Conservation (phyloP, 2,797 vertebrate species). For the Agapornis canus region DNA sequence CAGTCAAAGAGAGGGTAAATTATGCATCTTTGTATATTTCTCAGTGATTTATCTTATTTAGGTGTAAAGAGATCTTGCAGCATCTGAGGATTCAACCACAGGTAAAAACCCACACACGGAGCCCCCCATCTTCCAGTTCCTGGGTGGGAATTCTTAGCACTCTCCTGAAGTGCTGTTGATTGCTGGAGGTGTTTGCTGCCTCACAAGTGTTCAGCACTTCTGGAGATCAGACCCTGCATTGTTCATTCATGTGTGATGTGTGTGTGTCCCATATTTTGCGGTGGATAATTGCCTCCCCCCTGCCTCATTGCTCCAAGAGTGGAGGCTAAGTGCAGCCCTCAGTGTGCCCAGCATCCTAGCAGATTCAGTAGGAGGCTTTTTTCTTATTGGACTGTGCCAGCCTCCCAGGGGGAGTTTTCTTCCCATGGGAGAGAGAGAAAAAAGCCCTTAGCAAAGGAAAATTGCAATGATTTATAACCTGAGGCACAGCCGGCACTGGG, state of each 20-base stretch:
- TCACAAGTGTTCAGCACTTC: not conserved
- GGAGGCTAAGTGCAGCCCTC: not conserved
- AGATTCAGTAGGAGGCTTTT: not conserved
- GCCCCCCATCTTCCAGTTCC: not conserved
- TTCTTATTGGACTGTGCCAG: not conserved
- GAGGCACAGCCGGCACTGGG: not conserved
- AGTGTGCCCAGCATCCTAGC: not conserved
- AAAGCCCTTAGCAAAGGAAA: not conserved
- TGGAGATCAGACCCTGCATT: not conserved
- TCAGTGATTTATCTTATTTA: slow-evolving; percentile 40
- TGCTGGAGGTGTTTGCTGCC: not conserved
- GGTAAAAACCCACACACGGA: not conserved
- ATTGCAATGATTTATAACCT: not conserved
- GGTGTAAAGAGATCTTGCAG: not conserved
- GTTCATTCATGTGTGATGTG: not conserved
- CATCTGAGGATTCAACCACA: accelerated
- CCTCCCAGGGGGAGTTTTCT: not conserved
- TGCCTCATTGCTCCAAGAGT: not conserved
- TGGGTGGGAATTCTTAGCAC: not conserved
- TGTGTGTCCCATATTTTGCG: not conserved
- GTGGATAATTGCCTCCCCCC: not conserved
- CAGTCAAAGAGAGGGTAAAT: slow-evolving; percentile 9
- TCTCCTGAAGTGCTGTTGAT: not conserved
- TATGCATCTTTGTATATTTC: slow-evolving; percentile 58
- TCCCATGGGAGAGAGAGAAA: not conserved